Evolutionary conservation across 1,140 invertebrate genomes (phyloP).

Genomic region (Mylabris phalerata): DNA sequence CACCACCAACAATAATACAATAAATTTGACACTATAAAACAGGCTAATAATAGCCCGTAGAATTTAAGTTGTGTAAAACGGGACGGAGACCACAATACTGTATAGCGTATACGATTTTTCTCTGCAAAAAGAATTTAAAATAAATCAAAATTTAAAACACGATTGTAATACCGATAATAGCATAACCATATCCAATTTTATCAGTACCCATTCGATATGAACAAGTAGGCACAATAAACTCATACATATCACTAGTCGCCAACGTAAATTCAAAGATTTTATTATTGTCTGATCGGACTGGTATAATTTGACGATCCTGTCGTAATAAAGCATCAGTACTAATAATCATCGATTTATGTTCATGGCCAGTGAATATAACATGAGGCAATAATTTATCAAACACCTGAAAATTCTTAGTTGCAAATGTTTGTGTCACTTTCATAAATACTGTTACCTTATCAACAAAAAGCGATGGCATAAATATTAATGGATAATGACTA

Average conservation of each 20-base stretch:
- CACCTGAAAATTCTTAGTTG: conserved; percentile 45
- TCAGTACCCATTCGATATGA: conserved; percentile 88
- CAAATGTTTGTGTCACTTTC: not conserved
- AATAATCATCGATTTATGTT: conserved; percentile 62
- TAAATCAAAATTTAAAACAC: too few relatives aligned
- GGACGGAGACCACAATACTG: conserved; percentile 39
- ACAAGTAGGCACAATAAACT: conserved; percentile 86
- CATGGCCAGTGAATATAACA: conserved; percentile 79
- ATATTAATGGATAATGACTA: conserved; percentile 63
- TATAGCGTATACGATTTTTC: conserved; percentile 35
- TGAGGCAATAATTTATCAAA: conserved; percentile 61
- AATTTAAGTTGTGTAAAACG: conserved; percentile 33
- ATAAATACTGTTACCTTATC: conserved; percentile 44
- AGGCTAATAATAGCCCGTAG: conserved; percentile 19
- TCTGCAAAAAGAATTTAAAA: conserved; percentile 17
- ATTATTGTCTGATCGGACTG: conserved; percentile 45
- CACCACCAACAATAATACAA: too few relatives aligned
- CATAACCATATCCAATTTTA: conserved; percentile 78
- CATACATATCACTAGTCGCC: conserved; percentile 54
- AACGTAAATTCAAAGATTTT: conserved; percentile 45
- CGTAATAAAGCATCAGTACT: conserved; percentile 45
- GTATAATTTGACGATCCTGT: conserved; percentile 44
- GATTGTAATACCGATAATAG: conserved; percentile 59
- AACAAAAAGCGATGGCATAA: conserved; percentile 54
- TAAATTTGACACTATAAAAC: too few relatives aligned